Conservation (phyloP, 2,888 invertebrate genomes). For the Myopa tessellatipennis region DNA sequence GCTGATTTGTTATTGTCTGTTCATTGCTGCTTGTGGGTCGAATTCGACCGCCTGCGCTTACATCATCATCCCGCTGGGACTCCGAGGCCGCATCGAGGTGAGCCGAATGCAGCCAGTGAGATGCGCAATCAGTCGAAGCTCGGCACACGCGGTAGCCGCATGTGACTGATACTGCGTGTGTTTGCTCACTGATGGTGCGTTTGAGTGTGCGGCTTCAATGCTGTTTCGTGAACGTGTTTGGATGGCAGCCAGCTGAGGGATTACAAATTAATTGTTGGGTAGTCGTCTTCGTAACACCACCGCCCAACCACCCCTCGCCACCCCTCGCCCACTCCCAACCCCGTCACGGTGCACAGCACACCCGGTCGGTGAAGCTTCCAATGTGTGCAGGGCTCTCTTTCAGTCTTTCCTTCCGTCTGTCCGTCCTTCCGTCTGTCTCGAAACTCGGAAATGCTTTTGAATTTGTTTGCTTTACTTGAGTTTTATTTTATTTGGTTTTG, state of each 20-base stretch:
- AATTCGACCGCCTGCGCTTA: neutral
- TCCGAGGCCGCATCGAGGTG: neutral
- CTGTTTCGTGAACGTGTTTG: conserved; percentile 1
- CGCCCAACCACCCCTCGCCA: neutral
- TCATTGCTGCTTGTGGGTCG: neutral
- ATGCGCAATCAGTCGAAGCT: conserved; percentile 15
- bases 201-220: neutral
- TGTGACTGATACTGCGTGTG: neutral
- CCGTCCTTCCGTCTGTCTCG: neutral
- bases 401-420: neutral
- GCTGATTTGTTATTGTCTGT: neutral
- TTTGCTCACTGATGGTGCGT: neutral
- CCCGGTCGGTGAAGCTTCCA: neutral
- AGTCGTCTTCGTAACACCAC: neutral
- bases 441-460: conserved; percentile 13
- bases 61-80: neutral
- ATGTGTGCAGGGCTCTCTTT: neutral
- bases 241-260: conserved; percentile 20
- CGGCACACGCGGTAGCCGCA: conserved; percentile 22
- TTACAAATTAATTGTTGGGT: conserved; percentile 30
- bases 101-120: neutral
- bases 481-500: neutral
- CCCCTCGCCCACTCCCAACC: neutral
- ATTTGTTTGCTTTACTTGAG: conserved; percentile 1
- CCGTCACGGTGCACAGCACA: neutral